Evolutionary conservation across 2,888 invertebrate species (phyloP).

Genomic region (Syritta pipiens): DNA sequence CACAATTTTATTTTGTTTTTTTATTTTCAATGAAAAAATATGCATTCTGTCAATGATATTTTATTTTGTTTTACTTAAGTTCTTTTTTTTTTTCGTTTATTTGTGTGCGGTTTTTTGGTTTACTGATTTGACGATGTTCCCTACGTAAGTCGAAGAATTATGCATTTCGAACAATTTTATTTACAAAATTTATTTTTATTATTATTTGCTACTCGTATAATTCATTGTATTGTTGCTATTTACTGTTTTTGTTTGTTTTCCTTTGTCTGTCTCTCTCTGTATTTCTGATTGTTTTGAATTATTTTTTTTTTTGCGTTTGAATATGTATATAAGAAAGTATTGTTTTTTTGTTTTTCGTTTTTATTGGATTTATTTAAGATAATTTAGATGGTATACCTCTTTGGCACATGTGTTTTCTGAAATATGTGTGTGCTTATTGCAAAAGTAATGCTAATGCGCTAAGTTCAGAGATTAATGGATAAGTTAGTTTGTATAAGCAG

Average conservation of each 20-base stretch:
- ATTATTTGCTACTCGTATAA: slow-evolving; percentile 69
- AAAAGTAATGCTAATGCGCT: slow-evolving; percentile 32
- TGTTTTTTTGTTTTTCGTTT: slow-evolving; percentile 10
- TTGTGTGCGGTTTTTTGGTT: slow-evolving; percentile 37
- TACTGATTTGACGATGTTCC: slow-evolving; percentile 46
- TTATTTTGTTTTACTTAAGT: slow-evolving; percentile 36
- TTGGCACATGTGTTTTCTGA: slow-evolving; percentile 59
- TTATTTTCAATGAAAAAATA: slow-evolving; percentile 62
- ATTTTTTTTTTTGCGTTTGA: slow-evolving; percentile 69
- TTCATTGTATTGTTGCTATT: slow-evolving; percentile 66
- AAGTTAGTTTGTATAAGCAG: slow-evolving; percentile 16
- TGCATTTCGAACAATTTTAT: slow-evolving; percentile 55
- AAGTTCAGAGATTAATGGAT: slow-evolving; percentile 8
- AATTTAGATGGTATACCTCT: slow-evolving; percentile 63
- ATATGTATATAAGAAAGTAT: slow-evolving; percentile 60
- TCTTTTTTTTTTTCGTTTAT: slow-evolving; percentile 39
- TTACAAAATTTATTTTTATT: slow-evolving; percentile 38
- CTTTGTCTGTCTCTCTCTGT: slow-evolving; percentile 68
- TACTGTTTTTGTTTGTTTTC: slow-evolving; percentile 57
- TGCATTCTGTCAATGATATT: slow-evolving; percentile 68
- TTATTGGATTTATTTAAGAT: slow-evolving; percentile 34
- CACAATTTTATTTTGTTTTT: slow-evolving; percentile 35
- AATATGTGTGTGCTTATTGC: slow-evolving; percentile 41
- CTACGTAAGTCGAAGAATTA: slow-evolving; percentile 42
- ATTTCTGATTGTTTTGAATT: slow-evolving; percentile 65